phyloP scores from a whole-genome alignment of 2,797 vertebrate species.

The Chelon auratus region DNA sequence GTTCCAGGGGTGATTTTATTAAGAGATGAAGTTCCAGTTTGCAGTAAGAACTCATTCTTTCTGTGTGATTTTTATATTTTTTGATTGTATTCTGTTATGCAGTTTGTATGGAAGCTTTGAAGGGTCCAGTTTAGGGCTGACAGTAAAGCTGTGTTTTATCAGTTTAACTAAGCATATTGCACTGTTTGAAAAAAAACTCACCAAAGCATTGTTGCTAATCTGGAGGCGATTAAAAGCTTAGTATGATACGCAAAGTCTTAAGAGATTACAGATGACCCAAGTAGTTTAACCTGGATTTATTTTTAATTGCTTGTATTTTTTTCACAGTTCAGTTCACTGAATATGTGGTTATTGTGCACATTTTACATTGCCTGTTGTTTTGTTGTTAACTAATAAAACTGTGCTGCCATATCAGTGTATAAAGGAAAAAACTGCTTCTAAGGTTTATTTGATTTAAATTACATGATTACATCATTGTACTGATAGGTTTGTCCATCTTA shows the following conservation, averaged over 20 bases:
- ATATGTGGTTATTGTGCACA: constrained; percentile 17
- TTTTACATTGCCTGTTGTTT: not conserved
- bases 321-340: constrained; percentile 4
- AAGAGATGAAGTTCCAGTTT: constrained; percentile 1
- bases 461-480: too few relatives aligned
- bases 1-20: constrained; percentile 1
- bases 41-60: constrained; percentile 12
- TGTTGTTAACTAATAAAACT: constrained; percentile 55
- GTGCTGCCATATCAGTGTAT: constrained; percentile 25
- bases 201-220: constrained; percentile 46
- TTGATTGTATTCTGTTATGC: constrained; percentile 15
- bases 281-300: constrained; percentile 32
- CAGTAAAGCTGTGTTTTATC: constrained; percentile 41
- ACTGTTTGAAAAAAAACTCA: constrained; percentile 40
- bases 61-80: not conserved
- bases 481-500: too few relatives aligned
- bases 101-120: constrained; percentile 19
- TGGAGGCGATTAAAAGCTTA: constrained; percentile 11
- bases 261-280: constrained; percentile 50
- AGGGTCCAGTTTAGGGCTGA: constrained; percentile 11
- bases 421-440: not conserved
- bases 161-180: constrained; percentile 43
- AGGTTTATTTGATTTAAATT: too few relatives aligned
- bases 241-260: constrained; percentile 22
- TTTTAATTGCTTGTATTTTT: constrained; percentile 11